These are phyloP conservation scores for Nyctalus aviator DNA, from an alignment of 2,797 vertebrate genomes.

Conservation along the genomic window DNA sequence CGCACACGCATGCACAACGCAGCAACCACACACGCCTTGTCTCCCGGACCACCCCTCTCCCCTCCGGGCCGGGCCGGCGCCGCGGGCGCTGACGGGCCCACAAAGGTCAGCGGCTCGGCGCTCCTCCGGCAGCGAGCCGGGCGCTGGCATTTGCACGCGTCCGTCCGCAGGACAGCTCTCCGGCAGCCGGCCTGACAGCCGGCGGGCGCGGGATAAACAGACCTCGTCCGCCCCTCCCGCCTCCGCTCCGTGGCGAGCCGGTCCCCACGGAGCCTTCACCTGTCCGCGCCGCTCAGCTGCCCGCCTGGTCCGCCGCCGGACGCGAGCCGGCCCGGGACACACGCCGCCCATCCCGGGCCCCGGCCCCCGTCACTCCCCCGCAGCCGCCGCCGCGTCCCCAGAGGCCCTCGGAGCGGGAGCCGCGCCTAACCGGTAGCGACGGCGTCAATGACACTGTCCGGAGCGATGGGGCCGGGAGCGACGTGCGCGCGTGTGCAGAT, in stretches of 20 bases:
- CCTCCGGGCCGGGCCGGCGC: slow-evolving; percentile 94
- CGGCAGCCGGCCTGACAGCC: slow-evolving; percentile 99
- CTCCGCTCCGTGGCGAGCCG: slow-evolving; percentile 89
- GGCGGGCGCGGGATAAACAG: slow-evolving; percentile 98
- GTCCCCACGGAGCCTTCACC: slow-evolving; percentile 99
- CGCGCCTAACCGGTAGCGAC: slow-evolving; percentile 98
- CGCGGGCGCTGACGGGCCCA: slow-evolving; percentile 94
- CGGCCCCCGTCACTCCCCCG: slow-evolving; percentile 86
- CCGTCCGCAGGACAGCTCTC: slow-evolving; percentile 97
- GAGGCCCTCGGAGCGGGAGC: slow-evolving; percentile 92
- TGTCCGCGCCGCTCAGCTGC: slow-evolving; percentile 97
- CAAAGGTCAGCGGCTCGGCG: slow-evolving; percentile 99
- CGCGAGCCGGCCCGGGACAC: slow-evolving; percentile 96
- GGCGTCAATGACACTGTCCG: slow-evolving; percentile 99
- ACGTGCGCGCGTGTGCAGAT: slow-evolving; percentile 95
- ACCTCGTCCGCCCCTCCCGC: slow-evolving; percentile 99
- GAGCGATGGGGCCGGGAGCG: slow-evolving; percentile 96
- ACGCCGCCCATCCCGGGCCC: slow-evolving; percentile 93
- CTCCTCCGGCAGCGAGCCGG: slow-evolving; percentile 96
- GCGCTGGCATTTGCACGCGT: slow-evolving; percentile 99
- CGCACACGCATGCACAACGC: slow-evolving; percentile 85
- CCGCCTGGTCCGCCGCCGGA: slow-evolving; percentile 86
- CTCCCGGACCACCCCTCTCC: slow-evolving; percentile 94
- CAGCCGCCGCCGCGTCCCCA: slow-evolving; percentile 88
- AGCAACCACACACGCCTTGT: slow-evolving; percentile 86